A percentile compares a stretch with the other conserved stretches of the same genome.
These are phyloP conservation scores for Ahaetulla prasina DNA, from an alignment of 2,113 vertebrate genomes.

Conservation along the genomic window DNA sequence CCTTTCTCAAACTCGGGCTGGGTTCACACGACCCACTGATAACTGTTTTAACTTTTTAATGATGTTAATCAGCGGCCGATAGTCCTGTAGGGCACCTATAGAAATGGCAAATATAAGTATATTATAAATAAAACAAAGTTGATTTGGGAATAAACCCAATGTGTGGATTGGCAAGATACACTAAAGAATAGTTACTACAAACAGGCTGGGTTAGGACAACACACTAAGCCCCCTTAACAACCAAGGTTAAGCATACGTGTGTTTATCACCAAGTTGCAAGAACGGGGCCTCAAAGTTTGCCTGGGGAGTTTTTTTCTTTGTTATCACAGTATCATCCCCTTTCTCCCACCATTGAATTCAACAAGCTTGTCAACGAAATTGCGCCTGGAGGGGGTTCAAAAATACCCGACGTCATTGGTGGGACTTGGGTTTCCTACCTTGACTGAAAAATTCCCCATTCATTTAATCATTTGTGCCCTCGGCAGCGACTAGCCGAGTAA, in stretches of 20 bases:
- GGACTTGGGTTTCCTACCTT: not conserved
- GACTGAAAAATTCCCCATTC: not conserved
- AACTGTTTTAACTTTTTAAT: not conserved
- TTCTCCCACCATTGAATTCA: not conserved
- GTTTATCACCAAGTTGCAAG: not conserved
- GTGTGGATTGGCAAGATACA: not conserved
- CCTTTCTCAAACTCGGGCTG: not conserved
- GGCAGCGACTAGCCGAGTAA: not conserved
- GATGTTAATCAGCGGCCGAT: not conserved
- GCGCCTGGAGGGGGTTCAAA: not conserved
- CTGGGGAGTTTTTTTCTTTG: not conserved
- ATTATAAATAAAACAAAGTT: not conserved
- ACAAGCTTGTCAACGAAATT: not conserved
- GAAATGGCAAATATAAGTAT: not conserved
- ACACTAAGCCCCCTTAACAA: not conserved
- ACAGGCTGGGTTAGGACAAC: not conserved
- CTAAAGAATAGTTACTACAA: not conserved
- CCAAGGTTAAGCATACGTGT: not conserved
- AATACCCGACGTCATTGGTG: not conserved
- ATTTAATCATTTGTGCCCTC: not conserved
- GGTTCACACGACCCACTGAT: not conserved
- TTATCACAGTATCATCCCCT: not conserved
- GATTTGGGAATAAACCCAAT: not conserved
- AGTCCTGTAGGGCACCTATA: not conserved
- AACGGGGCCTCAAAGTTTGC: not conserved